A percentile compares a stretch with the other conserved stretches of the same genome.
Evolutionary conservation across 2,113 vertebrate species (phyloP).

Genomic region (Pteronura brasiliensis): DNA sequence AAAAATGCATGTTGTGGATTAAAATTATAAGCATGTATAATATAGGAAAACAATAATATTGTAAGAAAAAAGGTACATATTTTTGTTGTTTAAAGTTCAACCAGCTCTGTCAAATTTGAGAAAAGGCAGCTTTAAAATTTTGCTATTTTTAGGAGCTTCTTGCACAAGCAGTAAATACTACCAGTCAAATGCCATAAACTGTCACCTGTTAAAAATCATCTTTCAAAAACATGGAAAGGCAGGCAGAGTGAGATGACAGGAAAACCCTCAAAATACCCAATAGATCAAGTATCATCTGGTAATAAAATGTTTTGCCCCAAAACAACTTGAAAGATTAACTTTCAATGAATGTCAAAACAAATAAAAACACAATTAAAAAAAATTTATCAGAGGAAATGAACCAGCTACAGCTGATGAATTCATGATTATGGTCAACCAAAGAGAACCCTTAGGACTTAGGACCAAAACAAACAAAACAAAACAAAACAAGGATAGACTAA

Average conservation of each 20-base stretch:
- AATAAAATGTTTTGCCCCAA: background rate
- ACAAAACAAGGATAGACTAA: background rate
- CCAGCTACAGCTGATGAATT: background rate
- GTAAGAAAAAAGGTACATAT: background rate
- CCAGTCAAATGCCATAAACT: background rate
- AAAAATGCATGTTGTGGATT: background rate
- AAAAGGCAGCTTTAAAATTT: background rate
- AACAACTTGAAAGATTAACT: background rate
- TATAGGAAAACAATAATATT: background rate
- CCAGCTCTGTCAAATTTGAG: background rate
- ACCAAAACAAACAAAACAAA: background rate
- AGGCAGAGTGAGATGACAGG: background rate
- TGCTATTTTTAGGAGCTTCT: background rate
- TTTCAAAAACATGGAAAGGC: background rate
- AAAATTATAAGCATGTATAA: background rate
- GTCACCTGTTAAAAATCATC: background rate
- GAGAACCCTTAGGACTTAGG: background rate
- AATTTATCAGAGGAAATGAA: background rate
- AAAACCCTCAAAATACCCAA: background rate
- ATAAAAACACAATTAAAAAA: background rate
- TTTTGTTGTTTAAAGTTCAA: slow-evolving; percentile 7
- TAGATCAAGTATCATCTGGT: background rate
- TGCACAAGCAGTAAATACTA: background rate
- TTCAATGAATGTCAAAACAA: slow-evolving; percentile 13
- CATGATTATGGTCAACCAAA: background rate